These are phyloP conservation scores for Drosophila elegans DNA, from an alignment of 1,140 invertebrate genomes.

Conservation along the genomic window DNA sequence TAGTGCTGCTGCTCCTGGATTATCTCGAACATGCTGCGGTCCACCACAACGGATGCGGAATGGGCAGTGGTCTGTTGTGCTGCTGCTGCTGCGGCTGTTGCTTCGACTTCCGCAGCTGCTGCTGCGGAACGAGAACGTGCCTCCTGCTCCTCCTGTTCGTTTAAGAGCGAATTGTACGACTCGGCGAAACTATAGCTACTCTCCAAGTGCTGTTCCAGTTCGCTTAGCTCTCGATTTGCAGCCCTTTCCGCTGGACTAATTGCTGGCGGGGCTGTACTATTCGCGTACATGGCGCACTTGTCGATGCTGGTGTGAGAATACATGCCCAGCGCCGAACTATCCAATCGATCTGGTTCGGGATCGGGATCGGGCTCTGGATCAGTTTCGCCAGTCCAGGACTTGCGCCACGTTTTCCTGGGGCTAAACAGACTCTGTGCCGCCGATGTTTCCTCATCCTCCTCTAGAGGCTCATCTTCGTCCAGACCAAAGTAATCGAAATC, in stretches of 20 bases:
- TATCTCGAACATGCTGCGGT: constrained; percentile 65
- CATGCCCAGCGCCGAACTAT: constrained; percentile 2
- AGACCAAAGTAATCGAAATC: constrained; percentile 71
- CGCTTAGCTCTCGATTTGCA: background rate
- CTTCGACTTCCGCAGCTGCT: constrained; percentile 7
- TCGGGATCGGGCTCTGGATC: constrained; percentile 30
- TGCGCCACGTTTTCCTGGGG: constrained; percentile 54
- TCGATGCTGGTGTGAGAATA: constrained; percentile 23
- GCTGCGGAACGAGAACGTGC: constrained; percentile 20
- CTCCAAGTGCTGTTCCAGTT: constrained; percentile 49
- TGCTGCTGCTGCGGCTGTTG: constrained; percentile 9
- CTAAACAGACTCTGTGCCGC: constrained; percentile 30
- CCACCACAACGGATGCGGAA: constrained; percentile 29
- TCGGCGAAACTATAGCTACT: constrained; percentile 78
- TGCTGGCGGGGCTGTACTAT: constrained; percentile 3
- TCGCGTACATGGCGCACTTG: constrained; percentile 34
- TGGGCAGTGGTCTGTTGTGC: constrained; percentile 8
- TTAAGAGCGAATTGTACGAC: constrained; percentile 76
- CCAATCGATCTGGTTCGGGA: constrained; percentile 18
- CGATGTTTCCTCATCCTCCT: constrained; percentile 36
- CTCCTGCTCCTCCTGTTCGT: constrained; percentile 51
- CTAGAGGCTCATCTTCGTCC: constrained; percentile 46
- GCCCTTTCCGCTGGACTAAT: background rate
- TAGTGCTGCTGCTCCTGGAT: constrained; percentile 78
- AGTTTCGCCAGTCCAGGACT: constrained; percentile 26